A percentile compares a stretch with the other conserved stretches of the same genome.
These are phyloP conservation scores for Heliconius nattereri DNA, from an alignment of 1,140 invertebrate species.

Conservation along the genomic window DNA sequence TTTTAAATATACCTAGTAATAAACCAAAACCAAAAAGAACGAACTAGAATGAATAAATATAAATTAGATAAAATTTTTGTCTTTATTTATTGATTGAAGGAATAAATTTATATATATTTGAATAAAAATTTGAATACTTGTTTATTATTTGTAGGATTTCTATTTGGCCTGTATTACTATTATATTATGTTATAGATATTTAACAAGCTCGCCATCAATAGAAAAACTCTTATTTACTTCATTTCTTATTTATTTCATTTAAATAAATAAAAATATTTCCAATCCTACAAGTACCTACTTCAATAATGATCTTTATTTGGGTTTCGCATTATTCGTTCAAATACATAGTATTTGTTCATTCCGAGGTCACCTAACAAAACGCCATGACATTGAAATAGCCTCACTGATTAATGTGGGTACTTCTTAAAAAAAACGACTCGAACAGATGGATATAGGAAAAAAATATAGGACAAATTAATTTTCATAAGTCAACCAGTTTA, in stretches of 20 bases:
- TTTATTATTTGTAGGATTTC: not conserved
- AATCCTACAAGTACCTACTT: too few relatives aligned
- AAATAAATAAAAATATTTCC: too few relatives aligned
- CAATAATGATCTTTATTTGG: constrained; percentile 12
- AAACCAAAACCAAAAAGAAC: not conserved
- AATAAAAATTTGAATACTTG: not conserved
- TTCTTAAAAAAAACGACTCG: not conserved
- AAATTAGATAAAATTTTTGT: not conserved
- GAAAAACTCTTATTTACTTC: too few relatives aligned
- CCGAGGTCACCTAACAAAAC: constrained; percentile 10
- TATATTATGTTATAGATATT: too few relatives aligned
- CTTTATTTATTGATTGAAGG: not conserved
- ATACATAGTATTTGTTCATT: not conserved
- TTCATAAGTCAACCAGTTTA: too few relatives aligned
- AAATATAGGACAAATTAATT: not conserved
- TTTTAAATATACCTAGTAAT: not conserved
- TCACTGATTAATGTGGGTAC: not conserved
- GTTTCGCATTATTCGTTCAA: not conserved
- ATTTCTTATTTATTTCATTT: too few relatives aligned
- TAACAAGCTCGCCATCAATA: too few relatives aligned
- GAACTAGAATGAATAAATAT: not conserved
- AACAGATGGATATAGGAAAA: not conserved
- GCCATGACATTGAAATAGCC: not conserved
- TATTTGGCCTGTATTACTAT: not conserved
- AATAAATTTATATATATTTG: not conserved